phyloP scores from a whole-genome alignment of 2,797 vertebrate genomes.

The Orientallactaga sibirica region DNA sequence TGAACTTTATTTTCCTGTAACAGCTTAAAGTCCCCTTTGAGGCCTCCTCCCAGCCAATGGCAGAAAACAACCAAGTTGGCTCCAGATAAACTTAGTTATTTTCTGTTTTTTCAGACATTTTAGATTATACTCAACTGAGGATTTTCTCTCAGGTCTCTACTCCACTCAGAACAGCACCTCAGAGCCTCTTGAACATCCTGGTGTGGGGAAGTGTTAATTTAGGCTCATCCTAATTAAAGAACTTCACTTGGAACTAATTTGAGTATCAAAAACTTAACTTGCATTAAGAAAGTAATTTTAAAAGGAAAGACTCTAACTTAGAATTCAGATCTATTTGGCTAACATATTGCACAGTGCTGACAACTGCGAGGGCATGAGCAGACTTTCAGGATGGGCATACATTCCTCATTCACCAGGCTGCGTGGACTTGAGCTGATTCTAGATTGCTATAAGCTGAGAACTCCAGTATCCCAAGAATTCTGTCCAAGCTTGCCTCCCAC shows the following conservation, averaged over 20 bases:
- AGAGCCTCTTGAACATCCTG: not conserved
- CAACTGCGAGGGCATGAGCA: not conserved
- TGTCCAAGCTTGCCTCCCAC: not conserved
- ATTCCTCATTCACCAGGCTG: fast-evolving
- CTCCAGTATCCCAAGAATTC: not conserved
- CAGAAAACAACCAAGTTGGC: not conserved
- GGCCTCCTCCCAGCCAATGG: not conserved
- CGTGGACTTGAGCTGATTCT: not conserved
- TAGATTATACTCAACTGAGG: not conserved
- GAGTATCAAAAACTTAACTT: constrained; percentile 15
- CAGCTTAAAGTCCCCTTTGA: not conserved
- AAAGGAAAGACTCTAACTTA: not conserved
- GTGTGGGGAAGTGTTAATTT: not conserved
- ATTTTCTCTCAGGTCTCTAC: not conserved
- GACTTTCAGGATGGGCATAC: not conserved
- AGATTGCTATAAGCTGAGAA: not conserved
- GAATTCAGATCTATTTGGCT: not conserved
- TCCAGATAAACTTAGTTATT: not conserved
- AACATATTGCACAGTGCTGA: not conserved
- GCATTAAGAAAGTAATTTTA: not conserved
- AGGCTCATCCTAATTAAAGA: not conserved
- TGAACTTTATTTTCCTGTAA: constrained; percentile 13
- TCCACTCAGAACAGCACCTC: not conserved
- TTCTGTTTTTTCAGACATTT: not conserved
- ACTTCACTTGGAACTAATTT: not conserved